Conservation (phyloP, 92 coral and sea anemone genomes). For the Phenganax marumi region DNA sequence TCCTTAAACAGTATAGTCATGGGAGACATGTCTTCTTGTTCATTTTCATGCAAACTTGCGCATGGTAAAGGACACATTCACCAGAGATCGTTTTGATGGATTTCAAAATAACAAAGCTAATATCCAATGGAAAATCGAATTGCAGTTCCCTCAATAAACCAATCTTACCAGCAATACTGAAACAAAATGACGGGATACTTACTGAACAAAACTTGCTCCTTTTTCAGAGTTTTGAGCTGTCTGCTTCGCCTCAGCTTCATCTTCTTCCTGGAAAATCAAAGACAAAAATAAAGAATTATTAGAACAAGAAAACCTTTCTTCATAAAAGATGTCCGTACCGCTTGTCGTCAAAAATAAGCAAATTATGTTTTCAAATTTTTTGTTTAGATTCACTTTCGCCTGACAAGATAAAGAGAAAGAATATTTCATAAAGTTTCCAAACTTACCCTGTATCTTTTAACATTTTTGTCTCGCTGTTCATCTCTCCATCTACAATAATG, state of each 20-base stretch:
- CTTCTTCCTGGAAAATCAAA: slow-evolving; percentile 64
- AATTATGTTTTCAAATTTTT: not conserved
- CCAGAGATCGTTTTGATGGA: not conserved
- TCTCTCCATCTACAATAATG: slow-evolving; percentile 70
- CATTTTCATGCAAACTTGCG: too few species aligned
- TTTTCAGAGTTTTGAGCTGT: slow-evolving; percentile 62
- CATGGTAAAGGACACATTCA: not conserved
- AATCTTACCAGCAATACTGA: not conserved
- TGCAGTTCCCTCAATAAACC: not conserved
- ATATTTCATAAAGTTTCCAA: too few species aligned
- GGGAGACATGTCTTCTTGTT: too few species aligned
- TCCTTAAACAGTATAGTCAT: too few species aligned
- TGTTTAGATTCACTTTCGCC: too few species aligned
- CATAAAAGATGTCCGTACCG: not conserved
- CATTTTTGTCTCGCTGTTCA: slow-evolving; percentile 79
- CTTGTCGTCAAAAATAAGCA: not conserved
- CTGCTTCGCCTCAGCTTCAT: slow-evolving; percentile 63
- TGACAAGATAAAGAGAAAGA: too few species aligned
- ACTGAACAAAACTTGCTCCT: slow-evolving; percentile 89
- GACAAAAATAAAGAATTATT: not conserved
- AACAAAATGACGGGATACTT: slow-evolving; percentile 27
- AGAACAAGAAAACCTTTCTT: not conserved
- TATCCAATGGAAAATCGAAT: too few species aligned
- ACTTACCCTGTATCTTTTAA: slow-evolving; percentile 75
- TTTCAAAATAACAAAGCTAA: not conserved